phyloP scores from a whole-genome alignment of 64 coral and sea anemone genomes.

The Montipora sp. region DNA sequence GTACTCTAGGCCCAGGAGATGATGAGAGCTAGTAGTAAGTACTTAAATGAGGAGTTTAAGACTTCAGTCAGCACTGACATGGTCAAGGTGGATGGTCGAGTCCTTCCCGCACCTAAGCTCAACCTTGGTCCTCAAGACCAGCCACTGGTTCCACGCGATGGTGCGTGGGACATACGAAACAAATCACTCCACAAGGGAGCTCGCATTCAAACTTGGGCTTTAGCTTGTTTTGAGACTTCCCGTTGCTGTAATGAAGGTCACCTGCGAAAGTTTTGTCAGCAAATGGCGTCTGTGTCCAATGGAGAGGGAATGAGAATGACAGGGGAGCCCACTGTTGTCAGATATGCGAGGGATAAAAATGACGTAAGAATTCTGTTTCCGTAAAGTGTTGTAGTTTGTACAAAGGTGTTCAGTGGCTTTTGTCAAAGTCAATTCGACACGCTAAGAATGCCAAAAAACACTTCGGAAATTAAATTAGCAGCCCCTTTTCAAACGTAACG shows the following conservation, averaged over 20 bases:
- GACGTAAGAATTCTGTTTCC: slow-evolving; percentile 9
- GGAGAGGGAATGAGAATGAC: slow-evolving; percentile 61
- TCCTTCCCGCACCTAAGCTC: slow-evolving; percentile 33
- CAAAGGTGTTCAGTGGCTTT: too few relatives aligned
- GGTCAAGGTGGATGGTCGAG: too few relatives aligned
- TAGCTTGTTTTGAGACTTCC: slow-evolving; percentile 40
- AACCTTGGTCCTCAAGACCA: slow-evolving; percentile 28
- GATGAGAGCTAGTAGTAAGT: too few relatives aligned
- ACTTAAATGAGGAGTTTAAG: too few relatives aligned
- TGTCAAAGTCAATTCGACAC: too few relatives aligned
- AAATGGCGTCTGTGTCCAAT: background rate
- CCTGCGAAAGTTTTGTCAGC: slow-evolving; percentile 25
- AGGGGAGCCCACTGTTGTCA: background rate
- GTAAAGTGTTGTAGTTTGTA: too few relatives aligned
- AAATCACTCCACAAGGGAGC: slow-evolving; percentile 52
- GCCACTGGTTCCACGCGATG: slow-evolving; percentile 53
- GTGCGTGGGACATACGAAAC: slow-evolving; percentile 76
- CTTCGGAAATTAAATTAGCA: too few relatives aligned
- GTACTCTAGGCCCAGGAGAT: too few relatives aligned
- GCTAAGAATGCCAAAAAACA: too few relatives aligned
- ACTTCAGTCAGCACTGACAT: too few relatives aligned
- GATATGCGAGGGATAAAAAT: background rate
- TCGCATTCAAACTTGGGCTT: slow-evolving; percentile 53
- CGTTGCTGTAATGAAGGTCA: slow-evolving; percentile 29
- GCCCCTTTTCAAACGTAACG: too few relatives aligned